phyloP scores from a whole-genome alignment of 1,140 invertebrate genomes.

The Aphidius gifuensis region DNA sequence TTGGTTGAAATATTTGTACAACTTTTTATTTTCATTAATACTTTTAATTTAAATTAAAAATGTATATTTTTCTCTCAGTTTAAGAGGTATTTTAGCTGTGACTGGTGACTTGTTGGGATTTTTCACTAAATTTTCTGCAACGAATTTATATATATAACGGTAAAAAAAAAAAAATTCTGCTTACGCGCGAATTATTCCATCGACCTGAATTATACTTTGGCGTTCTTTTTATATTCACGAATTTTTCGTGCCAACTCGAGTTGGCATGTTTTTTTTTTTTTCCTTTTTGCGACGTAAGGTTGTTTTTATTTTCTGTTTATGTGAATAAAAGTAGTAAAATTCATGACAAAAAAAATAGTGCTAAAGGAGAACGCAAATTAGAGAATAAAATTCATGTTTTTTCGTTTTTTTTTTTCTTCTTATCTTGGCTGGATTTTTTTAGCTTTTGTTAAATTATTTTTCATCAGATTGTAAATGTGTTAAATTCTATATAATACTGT shows the following conservation, averaged over 20 bases:
- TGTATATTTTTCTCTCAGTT: too few species aligned
- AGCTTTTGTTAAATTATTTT: too few species aligned
- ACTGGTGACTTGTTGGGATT: background rate
- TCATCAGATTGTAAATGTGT: too few species aligned
- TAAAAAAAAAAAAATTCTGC: conserved; percentile 5
- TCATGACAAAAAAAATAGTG: too few species aligned
- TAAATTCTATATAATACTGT: too few species aligned
- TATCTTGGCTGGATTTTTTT: too few species aligned
- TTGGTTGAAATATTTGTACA: too few species aligned
- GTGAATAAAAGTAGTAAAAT: background rate
- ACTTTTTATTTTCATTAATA: too few species aligned
- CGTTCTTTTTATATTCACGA: background rate
- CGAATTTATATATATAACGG: background rate
- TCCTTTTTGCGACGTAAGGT: background rate
- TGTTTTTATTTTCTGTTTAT: conserved; percentile 4
- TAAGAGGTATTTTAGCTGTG: background rate
- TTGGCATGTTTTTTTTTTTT: background rate
- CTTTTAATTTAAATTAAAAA: too few species aligned
- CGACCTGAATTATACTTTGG: conserved; percentile 1
- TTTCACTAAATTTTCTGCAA: background rate
- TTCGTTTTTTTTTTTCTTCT: too few species aligned
- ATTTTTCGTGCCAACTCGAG: background rate
- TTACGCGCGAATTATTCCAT: conserved; percentile 7
- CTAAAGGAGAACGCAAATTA: too few species aligned
- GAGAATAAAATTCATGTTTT: too few species aligned